phyloP scores from a whole-genome alignment of 2,888 invertebrate genomes.

The Epinotia ramella region DNA sequence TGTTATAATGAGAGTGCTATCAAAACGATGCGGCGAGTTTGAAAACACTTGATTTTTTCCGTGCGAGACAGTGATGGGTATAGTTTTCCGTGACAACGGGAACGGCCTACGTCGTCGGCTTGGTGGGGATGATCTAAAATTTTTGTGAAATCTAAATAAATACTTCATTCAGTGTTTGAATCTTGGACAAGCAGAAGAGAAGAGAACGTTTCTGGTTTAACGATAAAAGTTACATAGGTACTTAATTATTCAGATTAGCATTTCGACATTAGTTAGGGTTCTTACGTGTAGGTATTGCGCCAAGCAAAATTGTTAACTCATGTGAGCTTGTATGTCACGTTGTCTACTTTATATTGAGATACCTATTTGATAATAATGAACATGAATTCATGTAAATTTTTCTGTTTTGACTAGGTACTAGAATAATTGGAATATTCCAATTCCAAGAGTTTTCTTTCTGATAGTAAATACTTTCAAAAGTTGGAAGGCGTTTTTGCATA shows the following conservation, averaged over 20 bases:
- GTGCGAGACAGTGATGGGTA: constrained; percentile 76
- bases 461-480: no score
- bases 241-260: no score
- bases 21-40: constrained; percentile 67
- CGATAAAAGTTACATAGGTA: no score
- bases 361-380: no score
- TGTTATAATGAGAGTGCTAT: constrained; percentile 51
- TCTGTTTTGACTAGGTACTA: no score
- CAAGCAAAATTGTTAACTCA: neutral
- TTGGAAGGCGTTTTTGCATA: no score
- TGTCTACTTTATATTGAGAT: no score
- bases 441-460: no score
- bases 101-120: constrained; percentile 75
- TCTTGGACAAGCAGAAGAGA: neutral
- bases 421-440: no score
- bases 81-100: constrained; percentile 79
- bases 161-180: constrained; percentile 50
- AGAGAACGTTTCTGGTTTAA: no score
- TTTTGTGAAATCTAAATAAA: constrained; percentile 62
- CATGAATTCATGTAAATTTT: no score
- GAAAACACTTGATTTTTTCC: constrained; percentile 79
- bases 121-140: constrained; percentile 83
- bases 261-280: no score
- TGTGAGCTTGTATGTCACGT: neutral
- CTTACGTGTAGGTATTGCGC: neutral